Conservation (phyloP, 2,888 invertebrate species). For the Tetragonisca angustula region DNA sequence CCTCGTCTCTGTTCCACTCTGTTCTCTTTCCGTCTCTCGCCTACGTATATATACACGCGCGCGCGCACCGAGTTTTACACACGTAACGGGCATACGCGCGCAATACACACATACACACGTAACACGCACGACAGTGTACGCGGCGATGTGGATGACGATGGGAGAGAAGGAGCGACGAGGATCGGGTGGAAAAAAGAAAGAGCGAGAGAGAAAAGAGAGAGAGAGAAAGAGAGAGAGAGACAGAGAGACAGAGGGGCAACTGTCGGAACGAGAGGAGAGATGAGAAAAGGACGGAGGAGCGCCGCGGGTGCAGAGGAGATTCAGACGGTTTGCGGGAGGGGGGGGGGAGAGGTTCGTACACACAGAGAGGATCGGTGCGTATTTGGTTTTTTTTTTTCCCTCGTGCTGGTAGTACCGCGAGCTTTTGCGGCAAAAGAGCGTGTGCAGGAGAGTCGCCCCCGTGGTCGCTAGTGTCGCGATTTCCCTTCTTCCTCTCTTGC, state of each 20-base stretch:
- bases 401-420: conserved; percentile 61
- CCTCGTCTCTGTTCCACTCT: conserved; percentile 32
- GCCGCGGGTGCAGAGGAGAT: neutral
- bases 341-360: conserved; percentile 22
- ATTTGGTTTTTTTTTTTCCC: conserved; percentile 64
- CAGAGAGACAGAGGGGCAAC: neutral
- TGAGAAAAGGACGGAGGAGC: neutral
- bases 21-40: conserved; percentile 50
- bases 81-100: conserved; percentile 14
- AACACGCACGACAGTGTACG: neutral
- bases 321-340: neutral
- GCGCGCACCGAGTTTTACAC: neutral
- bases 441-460: conserved; percentile 58
- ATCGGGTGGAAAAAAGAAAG: neutral
- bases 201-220: neutral
- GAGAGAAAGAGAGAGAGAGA: neutral
- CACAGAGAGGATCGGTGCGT: conserved; percentile 57
- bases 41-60: conserved; percentile 14
- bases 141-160: too few relatives aligned
- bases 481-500: conserved; percentile 55
- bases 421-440: conserved; percentile 75
- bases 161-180: conserved; percentile 9
- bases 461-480: conserved; percentile 75
- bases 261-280: neutral
- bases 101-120: neutral